A percentile compares a stretch with the other conserved stretches of the same genome.
Conservation (phyloP, 2,113 vertebrate species). For the Delphinapterus leucas region DNA sequence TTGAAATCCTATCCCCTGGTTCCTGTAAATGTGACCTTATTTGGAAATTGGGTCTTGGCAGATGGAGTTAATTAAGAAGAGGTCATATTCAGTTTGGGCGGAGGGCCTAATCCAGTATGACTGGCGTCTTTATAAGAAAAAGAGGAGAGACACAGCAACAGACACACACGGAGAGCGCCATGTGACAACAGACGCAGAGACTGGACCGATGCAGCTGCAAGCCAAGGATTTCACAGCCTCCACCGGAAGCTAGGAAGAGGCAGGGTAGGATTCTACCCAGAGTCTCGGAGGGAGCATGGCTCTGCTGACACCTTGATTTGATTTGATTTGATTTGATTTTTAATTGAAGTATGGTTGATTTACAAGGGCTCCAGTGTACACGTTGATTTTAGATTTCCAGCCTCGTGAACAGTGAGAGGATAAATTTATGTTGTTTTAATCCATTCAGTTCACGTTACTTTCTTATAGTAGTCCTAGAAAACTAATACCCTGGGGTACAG, state of each 20-base stretch:
- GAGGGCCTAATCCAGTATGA: fast-evolving
- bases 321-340: background rate
- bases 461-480: background rate
- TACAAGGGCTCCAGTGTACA: background rate
- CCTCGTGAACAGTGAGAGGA: background rate
- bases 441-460: background rate
- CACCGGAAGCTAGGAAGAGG: background rate
- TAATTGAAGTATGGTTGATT: background rate
- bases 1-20: background rate
- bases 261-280: fast-evolving
- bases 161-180: background rate
- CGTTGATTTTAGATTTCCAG: background rate
- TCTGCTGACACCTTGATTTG: background rate
- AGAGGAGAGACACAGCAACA: background rate
- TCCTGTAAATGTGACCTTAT: background rate
- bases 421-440: background rate
- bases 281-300: background rate
- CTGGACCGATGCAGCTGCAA: fast-evolving
- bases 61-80: background rate
- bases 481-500: fast-evolving
- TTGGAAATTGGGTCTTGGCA: background rate
- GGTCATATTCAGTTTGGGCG: background rate
- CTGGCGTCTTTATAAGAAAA: background rate
- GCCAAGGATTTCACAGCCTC: background rate
- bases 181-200: background rate